phyloP scores from a whole-genome alignment of 2,888 invertebrate species.

The Norana najaformis region DNA sequence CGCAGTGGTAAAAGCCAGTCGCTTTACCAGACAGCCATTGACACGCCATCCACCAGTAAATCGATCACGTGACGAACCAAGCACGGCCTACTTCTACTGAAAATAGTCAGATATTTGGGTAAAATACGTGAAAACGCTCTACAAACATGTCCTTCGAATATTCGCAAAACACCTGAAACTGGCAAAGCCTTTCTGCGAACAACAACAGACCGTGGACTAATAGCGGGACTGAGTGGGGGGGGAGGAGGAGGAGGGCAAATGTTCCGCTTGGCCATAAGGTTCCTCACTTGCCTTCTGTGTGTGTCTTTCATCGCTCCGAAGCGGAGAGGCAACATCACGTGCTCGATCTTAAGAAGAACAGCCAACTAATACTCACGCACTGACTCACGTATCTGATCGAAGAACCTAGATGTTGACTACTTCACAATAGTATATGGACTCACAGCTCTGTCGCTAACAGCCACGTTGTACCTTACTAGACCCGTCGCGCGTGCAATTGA shows the following conservation, averaged over 20 bases:
- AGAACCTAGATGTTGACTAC: neutral
- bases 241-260: neutral
- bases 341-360: neutral
- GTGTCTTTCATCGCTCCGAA: neutral
- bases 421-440: neutral
- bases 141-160: neutral
- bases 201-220: neutral
- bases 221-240: neutral
- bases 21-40: too few species aligned
- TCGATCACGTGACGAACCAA: too few species aligned
- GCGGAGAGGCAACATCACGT: neutral
- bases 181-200: too few species aligned
- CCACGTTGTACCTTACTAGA: neutral
- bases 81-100: neutral
- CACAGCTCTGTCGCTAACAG: too few species aligned
- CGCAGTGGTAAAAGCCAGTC: too few species aligned
- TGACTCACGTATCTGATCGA: slow-evolving; percentile 13
- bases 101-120: neutral
- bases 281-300: neutral
- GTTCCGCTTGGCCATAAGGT: neutral
- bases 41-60: too few species aligned
- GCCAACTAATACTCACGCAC: neutral
- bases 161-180: neutral
- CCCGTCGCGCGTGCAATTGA: neutral
- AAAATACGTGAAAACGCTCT: neutral